These are phyloP conservation scores for Nerophis ophidion DNA, from an alignment of 2,113 vertebrate genomes.

Conservation along the genomic window DNA sequence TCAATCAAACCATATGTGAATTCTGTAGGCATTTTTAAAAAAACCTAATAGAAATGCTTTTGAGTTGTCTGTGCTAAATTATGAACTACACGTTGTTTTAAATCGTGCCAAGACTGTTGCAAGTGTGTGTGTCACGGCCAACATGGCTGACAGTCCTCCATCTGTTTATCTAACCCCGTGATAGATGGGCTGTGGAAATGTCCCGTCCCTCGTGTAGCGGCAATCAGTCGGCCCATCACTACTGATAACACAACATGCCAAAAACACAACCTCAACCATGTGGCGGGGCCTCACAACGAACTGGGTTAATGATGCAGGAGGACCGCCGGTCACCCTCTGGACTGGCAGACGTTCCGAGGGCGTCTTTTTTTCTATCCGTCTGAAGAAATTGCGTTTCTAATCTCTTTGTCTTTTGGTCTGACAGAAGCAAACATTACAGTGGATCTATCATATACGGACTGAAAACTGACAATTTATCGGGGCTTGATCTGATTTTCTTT, in stretches of 20 bases:
- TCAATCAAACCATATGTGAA: no score
- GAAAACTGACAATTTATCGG: neutral
- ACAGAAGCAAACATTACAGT: conserved; percentile 2
- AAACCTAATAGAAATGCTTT: no score
- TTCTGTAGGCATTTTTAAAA: no score
- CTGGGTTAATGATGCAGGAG: conserved; percentile 59
- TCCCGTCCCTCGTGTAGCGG: conserved; percentile 40
- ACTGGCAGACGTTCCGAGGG: conserved; percentile 40
- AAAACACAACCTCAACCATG: conserved; percentile 54
- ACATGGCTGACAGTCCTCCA: conserved; percentile 41
- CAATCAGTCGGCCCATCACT: conserved; percentile 61
- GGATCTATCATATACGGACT: neutral
- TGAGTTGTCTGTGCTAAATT: no score
- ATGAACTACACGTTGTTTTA: no score
- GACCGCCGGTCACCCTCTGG: conserved; percentile 56
- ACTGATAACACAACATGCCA: conserved; percentile 58
- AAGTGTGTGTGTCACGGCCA: conserved; percentile 31
- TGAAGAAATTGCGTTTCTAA: conserved; percentile 15
- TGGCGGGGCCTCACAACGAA: conserved; percentile 54
- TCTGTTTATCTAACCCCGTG: conserved; percentile 57
- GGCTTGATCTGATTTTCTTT: neutral
- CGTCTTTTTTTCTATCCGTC: conserved; percentile 39
- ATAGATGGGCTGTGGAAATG: conserved; percentile 61
- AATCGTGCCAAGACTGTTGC: conserved; percentile 16
- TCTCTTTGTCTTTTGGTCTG: conserved; percentile 1